These are phyloP conservation scores for Halocaridina rubra DNA, from an alignment of 2,888 invertebrate species.

Conservation along the genomic window DNA sequence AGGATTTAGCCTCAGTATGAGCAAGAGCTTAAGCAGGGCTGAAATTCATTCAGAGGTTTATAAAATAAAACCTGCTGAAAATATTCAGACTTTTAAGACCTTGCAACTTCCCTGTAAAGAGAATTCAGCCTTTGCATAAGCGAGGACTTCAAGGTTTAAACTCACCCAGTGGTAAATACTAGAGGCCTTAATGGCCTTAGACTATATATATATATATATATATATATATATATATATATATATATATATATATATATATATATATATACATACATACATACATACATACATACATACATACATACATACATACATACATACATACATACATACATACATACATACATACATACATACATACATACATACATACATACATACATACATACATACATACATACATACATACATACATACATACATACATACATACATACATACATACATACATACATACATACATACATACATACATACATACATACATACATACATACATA, in stretches of 20 bases:
- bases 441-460: no score
- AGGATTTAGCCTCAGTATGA: no score
- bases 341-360: not conserved
- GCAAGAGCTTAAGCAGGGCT: no score
- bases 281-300: constrained; percentile 2
- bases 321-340: not conserved
- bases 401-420: not conserved
- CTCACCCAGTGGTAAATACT: not conserved
- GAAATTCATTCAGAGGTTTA: no score
- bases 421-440: no score
- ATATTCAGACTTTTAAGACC: no score
- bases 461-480: no score
- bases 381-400: not conserved
- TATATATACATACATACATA: not conserved
- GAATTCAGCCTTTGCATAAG: not conserved
- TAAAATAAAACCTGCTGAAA: no score
- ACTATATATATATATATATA: constrained; percentile 7
- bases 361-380: not conserved
- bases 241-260: constrained; percentile 2
- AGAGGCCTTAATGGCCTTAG: not conserved
- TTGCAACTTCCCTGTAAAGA: not conserved
- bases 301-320: not conserved
- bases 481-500: no score
- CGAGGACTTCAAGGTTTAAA: not conserved
- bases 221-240: not conserved